Evolutionary conservation across 2,888 invertebrate genomes (phyloP).

Genomic region (Dexiosoma caninum): DNA sequence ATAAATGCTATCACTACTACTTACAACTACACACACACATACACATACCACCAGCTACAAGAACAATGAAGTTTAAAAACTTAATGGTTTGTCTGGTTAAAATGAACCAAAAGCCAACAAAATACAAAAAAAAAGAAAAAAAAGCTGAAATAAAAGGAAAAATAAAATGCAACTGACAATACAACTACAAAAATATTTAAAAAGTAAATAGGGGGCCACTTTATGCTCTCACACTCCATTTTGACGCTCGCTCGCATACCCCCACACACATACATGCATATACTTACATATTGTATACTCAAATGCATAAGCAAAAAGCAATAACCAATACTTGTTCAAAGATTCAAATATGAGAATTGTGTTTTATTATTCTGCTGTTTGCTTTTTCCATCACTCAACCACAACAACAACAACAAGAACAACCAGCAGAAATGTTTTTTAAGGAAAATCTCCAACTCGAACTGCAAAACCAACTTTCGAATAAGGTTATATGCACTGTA

Average conservation of each 20-base stretch:
- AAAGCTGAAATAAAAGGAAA: slow-evolving; percentile 18
- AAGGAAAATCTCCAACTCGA: slow-evolving; percentile 30
- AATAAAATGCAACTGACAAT: slow-evolving; percentile 47
- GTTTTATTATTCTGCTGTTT: slow-evolving; percentile 20
- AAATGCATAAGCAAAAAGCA: not conserved
- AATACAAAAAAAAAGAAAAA: slow-evolving; percentile 6
- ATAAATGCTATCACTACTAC: slow-evolving; percentile 39
- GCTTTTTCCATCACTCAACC: not conserved
- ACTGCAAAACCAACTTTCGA: slow-evolving; percentile 10
- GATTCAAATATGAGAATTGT: slow-evolving; percentile 35
- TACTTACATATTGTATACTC: too few relatives aligned
- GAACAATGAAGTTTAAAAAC: slow-evolving; percentile 5
- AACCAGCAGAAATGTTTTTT: too few relatives aligned
- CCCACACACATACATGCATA: not conserved
- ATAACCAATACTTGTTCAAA: slow-evolving; percentile 12
- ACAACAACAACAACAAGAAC: slow-evolving; percentile 1
- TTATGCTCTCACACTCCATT: slow-evolving; percentile 26
- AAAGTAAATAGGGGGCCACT: slow-evolving; percentile 16
- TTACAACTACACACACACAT: not conserved
- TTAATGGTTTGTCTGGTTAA: slow-evolving; percentile 58
- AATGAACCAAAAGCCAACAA: slow-evolving; percentile 37
- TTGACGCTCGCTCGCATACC: not conserved
- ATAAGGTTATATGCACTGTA: slow-evolving; percentile 33
- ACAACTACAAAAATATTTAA: slow-evolving; percentile 3
- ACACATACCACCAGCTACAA: not conserved